These are phyloP conservation scores for Phymatocera aterrima DNA, from an alignment of 2,888 invertebrate species.

Conservation along the genomic window DNA sequence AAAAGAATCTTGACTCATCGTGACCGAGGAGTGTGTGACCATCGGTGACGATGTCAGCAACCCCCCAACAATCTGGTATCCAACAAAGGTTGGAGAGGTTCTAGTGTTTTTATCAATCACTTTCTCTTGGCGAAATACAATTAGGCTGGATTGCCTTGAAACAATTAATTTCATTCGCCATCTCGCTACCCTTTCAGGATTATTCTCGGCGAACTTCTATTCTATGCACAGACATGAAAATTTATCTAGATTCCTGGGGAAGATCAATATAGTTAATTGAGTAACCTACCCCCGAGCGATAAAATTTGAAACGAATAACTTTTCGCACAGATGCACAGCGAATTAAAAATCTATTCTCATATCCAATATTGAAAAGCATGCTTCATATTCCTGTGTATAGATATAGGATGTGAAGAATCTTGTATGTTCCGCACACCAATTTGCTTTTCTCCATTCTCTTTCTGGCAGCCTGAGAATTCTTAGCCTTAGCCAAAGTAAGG, in stretches of 20 bases:
- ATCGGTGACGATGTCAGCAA: constrained; percentile 48
- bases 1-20: constrained; percentile 6
- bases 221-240: neutral
- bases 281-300: neutral
- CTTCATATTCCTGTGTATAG: no score
- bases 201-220: constrained; percentile 4
- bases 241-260: neutral
- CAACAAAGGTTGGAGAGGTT: constrained; percentile 9
- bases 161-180: constrained; percentile 49
- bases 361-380: neutral
- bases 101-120: constrained; percentile 61
- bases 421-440: no score
- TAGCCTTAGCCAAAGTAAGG: no score
- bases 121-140: constrained; percentile 53
- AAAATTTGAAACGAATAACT: neutral
- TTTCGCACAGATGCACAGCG: neutral
- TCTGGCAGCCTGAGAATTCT: no score
- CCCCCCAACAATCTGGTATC: constrained; percentile 37
- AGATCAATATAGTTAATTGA: constrained; percentile 28
- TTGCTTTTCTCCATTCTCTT: no score
- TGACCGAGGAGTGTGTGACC: constrained; percentile 36
- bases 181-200: constrained; percentile 1
- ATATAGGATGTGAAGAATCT: no score
- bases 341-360: neutral
- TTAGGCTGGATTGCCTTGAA: constrained; percentile 57